Evolutionary conservation across 2,888 invertebrate genomes (phyloP), one percentile per base, ranked within the genome.

Genomic region (Thymelicus lineola): DNA sequence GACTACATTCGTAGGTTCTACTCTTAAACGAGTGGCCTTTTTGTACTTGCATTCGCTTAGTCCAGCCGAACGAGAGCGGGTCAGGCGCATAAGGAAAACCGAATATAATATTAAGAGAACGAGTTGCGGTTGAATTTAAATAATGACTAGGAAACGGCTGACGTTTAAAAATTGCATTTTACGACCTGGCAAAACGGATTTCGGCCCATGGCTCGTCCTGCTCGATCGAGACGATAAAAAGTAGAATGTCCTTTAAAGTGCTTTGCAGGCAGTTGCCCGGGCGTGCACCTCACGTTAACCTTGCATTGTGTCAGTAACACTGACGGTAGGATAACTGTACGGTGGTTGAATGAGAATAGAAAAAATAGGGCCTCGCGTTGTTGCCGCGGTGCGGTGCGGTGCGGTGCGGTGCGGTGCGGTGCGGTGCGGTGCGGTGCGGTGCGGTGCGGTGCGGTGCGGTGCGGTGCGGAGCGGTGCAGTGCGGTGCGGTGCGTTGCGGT

Each of bases 301-400:
- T 92, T 92, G 91, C 87, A 84, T 86, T 89, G 89, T 89, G 90
- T 90, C 91, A 91, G 87, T 90, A 88, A 86, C 90, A 88, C 86
- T 83, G 82, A 81, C 79, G 80, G 81, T 80, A 83, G 89, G 83
- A 87, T 90, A 91, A 90, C 90, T 87, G 89, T 90, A 86, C 83
- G 85, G 82, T 82, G 81, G 79, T 79, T 87, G 88, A 88, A 89
- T 89, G 85, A 87, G 85, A 87, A 87, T 86, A 82, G 83, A 81
- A 83, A 83, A 84, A 85, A 79, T 77, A 77, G 80, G 75, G 75
- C 64, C 73, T 75, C 76, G 75, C 70, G 71, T 46, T 60, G 66
- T 77, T 81, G 78, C 76, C 74, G 76, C 38, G 38, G 38, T 9
- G 42, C 10, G 0, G 10, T 12, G 42, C 9, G 12, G 10, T 9